Percentiles rank a stretch among this genome's conserved stretches.
Evolutionary conservation across 2,888 invertebrate species (phyloP).

Genomic region (Proisotoma minuta): DNA sequence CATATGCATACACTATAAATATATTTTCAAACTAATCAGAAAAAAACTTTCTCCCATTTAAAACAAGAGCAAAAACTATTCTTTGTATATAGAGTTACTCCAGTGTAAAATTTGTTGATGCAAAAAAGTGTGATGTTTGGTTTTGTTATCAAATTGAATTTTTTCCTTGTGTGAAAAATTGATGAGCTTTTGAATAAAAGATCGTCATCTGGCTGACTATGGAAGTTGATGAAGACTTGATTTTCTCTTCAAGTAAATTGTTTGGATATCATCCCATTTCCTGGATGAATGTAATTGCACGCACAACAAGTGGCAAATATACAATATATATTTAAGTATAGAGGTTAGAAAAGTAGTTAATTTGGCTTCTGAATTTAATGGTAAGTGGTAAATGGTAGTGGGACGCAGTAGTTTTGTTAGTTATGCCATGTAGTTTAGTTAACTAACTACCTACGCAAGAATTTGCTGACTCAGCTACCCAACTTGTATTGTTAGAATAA

Average conservation of each 20-base stretch:
- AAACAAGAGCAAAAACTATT: too few relatives aligned
- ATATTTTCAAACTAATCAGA: too few relatives aligned
- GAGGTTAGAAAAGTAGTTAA: background rate
- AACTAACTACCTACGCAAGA: slow-evolving; percentile 2
- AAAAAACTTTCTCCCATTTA: too few relatives aligned
- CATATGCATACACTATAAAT: too few relatives aligned
- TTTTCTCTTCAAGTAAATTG: background rate
- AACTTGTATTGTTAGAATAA: background rate
- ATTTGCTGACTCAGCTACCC: slow-evolving; percentile 12
- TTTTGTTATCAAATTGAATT: background rate
- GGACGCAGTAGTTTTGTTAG: background rate
- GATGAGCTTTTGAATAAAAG: background rate
- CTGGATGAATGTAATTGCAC: background rate
- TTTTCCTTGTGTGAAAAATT: background rate
- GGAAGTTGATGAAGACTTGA: too few relatives aligned
- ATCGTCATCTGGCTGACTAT: background rate
- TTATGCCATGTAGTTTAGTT: background rate
- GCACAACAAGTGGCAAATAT: background rate
- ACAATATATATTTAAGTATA: background rate
- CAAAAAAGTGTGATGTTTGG: too few relatives aligned
- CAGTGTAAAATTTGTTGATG: too few relatives aligned
- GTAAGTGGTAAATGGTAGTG: background rate
- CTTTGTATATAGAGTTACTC: too few relatives aligned
- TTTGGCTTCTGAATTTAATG: background rate
- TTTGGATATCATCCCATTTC: slow-evolving; percentile 8